Conservation (phyloP, 2,888 invertebrate species). For the Parapristionchus giblindavisi region DNA sequence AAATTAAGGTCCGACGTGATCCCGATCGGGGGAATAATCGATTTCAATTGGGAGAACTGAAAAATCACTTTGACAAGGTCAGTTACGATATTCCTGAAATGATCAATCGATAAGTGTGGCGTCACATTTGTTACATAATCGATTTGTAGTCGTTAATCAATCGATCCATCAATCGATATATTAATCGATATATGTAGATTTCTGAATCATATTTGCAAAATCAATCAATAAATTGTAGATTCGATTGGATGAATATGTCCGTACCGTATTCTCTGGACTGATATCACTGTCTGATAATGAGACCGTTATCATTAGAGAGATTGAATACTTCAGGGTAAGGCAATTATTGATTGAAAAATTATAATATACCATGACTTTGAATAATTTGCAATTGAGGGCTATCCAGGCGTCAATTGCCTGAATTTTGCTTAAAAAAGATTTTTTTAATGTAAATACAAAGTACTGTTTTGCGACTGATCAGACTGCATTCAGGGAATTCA, state of each 20-base stretch:
- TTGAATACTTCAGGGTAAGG: slow-evolving; percentile 60
- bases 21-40: slow-evolving; percentile 65
- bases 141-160: neutral
- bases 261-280: slow-evolving; percentile 57
- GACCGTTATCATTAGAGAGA: slow-evolving; percentile 61
- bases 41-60: slow-evolving; percentile 59
- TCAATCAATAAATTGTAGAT: slow-evolving; percentile 49
- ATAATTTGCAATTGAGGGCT: no score
- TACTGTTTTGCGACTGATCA: slow-evolving; percentile 9
- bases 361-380: no score
- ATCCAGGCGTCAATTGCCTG: no score
- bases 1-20: slow-evolving; percentile 49
- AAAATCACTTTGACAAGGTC: slow-evolving; percentile 57
- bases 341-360: no score
- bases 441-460: slow-evolving; percentile 16
- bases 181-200: neutral
- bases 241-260: slow-evolving; percentile 58
- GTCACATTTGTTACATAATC: no score
- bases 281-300: slow-evolving; percentile 58
- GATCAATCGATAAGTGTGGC: no score
- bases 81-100: no score
- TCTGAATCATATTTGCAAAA: neutral
- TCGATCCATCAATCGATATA: neutral
- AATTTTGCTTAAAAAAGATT: no score
- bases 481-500: slow-evolving; percentile 38